Percentiles rank a stretch among this genome's conserved stretches.
Conservation (phyloP, 2,797 vertebrate species). For the Cheirogaleus major region DNA sequence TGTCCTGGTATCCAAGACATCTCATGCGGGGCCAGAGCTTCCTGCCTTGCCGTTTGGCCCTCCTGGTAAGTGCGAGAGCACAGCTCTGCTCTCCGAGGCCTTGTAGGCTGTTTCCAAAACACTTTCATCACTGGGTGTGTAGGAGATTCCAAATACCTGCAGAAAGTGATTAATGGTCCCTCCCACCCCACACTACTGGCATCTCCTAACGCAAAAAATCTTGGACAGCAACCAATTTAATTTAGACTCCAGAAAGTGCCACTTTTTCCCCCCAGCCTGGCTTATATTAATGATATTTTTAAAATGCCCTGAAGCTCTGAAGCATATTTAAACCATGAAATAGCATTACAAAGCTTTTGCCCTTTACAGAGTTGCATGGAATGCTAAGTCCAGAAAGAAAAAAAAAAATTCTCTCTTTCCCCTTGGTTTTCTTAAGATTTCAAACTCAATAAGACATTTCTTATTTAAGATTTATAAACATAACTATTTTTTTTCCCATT, state of each 20-base stretch:
- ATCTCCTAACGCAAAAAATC: slow-evolving; percentile 43
- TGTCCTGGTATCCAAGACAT: neutral
- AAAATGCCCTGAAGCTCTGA: slow-evolving; percentile 64
- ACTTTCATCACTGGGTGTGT: neutral
- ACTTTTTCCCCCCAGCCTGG: slow-evolving; percentile 60
- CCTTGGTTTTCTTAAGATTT: slow-evolving; percentile 49
- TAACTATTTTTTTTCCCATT: neutral
- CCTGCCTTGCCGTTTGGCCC: neutral
- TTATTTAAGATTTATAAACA: slow-evolving; percentile 50
- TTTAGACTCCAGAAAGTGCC: slow-evolving; percentile 72
- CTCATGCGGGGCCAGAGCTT: neutral
- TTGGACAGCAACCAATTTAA: slow-evolving; percentile 77
- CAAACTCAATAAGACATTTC: slow-evolving; percentile 28
- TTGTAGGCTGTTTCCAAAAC: slow-evolving; percentile 1
- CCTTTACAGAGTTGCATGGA: slow-evolving; percentile 53
- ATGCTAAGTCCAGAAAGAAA: slow-evolving; percentile 21
- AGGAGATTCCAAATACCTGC: slow-evolving; percentile 48
- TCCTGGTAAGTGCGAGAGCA: neutral
- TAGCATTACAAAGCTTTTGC: slow-evolving; percentile 61
- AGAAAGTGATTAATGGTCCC: slow-evolving; percentile 57
- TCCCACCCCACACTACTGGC: neutral
- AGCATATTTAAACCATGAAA: slow-evolving; percentile 63
- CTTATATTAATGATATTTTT: slow-evolving; percentile 76
- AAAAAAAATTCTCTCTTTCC: neutral
- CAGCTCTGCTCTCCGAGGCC: neutral